Evolutionary conservation across 2,888 invertebrate species (phyloP), one percentile per base, ranked within the genome.

Genomic region (Lochmaea crataegi): DNA sequence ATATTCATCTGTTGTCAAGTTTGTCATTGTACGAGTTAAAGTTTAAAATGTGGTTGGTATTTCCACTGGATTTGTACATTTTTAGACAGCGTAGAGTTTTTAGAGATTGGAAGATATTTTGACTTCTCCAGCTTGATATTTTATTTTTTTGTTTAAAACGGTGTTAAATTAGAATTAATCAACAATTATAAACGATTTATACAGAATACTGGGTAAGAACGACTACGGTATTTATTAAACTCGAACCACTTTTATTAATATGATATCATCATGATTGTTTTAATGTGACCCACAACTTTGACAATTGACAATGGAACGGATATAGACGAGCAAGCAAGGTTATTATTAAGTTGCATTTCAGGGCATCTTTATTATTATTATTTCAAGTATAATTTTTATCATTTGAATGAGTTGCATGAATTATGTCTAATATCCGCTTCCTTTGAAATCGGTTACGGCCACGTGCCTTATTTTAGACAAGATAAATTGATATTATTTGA

Each of bases 231-330:
- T 57, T 53, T 56, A 64, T 48, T 38, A 38, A 61, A 26, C 7
- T 16, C 12, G 16, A 53, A 65, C 38, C 57, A 56, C 32, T 66
- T 66, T 56, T 57, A 26, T 53, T 56, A 66, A 38, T 66, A 66
- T 66, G 66, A 66, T 65, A 38, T 67, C 58, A 67, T 67, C 45
- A n/a, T 26, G 14, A 67, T 67, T 67, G 26, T 63, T 63, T 63
- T 58, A 58, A 67, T 58, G n/a, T 67, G 58, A 67, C 67, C 67
- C 67, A 67, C 57, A 67, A 58, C 58, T 67, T 66, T 45, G 61
- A 63, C 61, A 63, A 63, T 63, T 18, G 67, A 58, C 67, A 67
- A 67, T 67, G 67, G 12, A 67, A 67, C 67, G 58, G 67, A 67
- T 41, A 67, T 58, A 58, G 67, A 67, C 42, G 18, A 63, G 42